These are phyloP conservation scores for Metacarcinus magister DNA, from an alignment of 2,888 invertebrate genomes.

Conservation along the genomic window DNA sequence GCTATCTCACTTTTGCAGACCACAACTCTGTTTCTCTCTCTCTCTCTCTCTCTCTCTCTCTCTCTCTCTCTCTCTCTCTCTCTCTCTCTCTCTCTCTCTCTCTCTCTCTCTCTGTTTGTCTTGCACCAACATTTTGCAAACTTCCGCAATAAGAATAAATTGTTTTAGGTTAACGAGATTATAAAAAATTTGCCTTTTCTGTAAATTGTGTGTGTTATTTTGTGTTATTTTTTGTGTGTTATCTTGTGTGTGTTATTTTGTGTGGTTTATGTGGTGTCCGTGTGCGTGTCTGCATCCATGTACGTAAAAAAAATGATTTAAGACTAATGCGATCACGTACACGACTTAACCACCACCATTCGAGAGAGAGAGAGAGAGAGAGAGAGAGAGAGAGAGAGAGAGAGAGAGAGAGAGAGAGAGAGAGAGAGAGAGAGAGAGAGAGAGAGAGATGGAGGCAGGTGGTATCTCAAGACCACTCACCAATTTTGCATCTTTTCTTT, in stretches of 20 bases:
- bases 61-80: slow-evolving; percentile 10
- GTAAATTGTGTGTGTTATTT: too few relatives aligned
- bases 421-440: too few relatives aligned
- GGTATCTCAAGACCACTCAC: not conserved
- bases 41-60: not conserved
- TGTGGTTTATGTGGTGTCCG: not conserved
- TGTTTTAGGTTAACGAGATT: too few relatives aligned
- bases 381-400: not conserved
- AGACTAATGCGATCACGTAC: too few relatives aligned
- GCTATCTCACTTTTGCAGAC: too few relatives aligned
- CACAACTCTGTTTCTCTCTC: not conserved
- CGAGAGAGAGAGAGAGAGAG: too few relatives aligned
- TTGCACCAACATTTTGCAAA: not conserved
- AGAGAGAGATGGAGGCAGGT: not conserved
- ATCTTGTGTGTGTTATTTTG: too few relatives aligned
- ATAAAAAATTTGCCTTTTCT: too few relatives aligned
- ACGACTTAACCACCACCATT: too few relatives aligned
- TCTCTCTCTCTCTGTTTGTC: not conserved
- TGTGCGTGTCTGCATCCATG: not conserved
- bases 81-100: not conserved
- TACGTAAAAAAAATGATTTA: too few relatives aligned
- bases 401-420: not conserved
- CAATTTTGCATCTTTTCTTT: not conserved
- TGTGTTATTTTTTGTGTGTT: too few relatives aligned
- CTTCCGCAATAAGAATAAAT: too few relatives aligned